Base-by-base conservation (phyloP, 30 jellyfish, hydroid and myxozoan genomes). In the Catostylus mosaicus region DNA sequence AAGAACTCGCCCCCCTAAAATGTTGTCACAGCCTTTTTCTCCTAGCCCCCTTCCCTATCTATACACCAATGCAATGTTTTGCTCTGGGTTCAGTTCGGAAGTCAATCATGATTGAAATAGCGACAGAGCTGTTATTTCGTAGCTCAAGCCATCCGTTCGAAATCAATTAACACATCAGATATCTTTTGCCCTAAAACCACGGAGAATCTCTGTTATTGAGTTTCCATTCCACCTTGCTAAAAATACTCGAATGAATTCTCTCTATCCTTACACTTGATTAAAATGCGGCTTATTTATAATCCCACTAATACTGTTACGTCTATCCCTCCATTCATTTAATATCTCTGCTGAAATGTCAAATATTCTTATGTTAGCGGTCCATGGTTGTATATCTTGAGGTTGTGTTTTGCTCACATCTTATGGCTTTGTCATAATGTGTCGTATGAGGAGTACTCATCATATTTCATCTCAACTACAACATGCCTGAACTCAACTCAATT, bases 291-390 rank as follows among this genome's bases (percentile, higher is more conserved):
- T 12, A 5, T 59, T 0, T 59, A 7, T 9, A 59, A 59, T 59
- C 71, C 71, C 71, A 59, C 71, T 59, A 59, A 59, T 59, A 22
- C 71, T 59, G 71, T 59, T 59, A 59, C 71, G 37, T 59, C 71
- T 59, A 59, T 59, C 71, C 71, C 38, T 59, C 38, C 38, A 59
- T 59, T 59, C 71, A 59, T 59, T 59, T 24, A 11, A 1, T 59
- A 59, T 59, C 19, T 2, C 26, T 59, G 26, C 38, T 59, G 71
- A 59, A 59, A 59, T 59, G 71, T 59, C 71, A 59, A 23, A 59
- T 59, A n/a, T 59, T 59, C 71, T 59, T 59, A 11, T 18, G 71
- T 16, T 10, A 16, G 63, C 63, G 63, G 14, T 50, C 14, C 20
- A 27, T 50, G 63, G 20, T 50, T 50, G 24, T 50, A 50, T 3